Evolutionary conservation across 2,113 vertebrate species (phyloP), one percentile per base, ranked within the genome.

Genomic region (Rhegmatorhina hoffmannsi): DNA sequence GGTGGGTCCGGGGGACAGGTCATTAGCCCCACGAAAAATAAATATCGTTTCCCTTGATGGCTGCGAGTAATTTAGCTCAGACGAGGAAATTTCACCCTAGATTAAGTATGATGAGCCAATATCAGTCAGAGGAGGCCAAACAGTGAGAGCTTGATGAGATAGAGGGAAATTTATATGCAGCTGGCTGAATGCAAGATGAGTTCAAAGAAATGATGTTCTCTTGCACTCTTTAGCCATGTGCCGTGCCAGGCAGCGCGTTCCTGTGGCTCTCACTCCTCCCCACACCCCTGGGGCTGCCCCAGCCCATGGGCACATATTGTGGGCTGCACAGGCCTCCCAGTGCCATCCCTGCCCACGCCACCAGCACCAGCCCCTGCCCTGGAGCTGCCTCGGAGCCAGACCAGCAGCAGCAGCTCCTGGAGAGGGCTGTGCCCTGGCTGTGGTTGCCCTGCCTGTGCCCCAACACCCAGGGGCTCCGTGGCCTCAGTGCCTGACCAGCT

Each of bases 1-100:
- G 99, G 99, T 98, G 99, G 99, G 99, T 98, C 99, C 87, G 97
- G 97, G 98, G 99, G 99, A 99, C 99, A 99, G 99, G 99, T 99
- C 99, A 99, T 99, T 99, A 99, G 99, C 99, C 98, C 99, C 98
- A 98, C 99, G 98, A 99, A 99, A 99, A 99, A 99, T 99, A 99
- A 99, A 99, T 99, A 99, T 99, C 99, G 98, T 98, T 98, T 99
- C 98, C 99, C 98, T 98, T 99, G 99, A 99, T 99, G 99, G 99
- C 99, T 99, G 99, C 98, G 97, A 99, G 99, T 99, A 99, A 99
- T 99, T 99, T 99, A 99, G 99, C 99, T 99, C 98, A 98, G 99
- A 99, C 98, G 98, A 98, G 99, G 98, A 99, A 99, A 99, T 99
- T 99, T 99, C 99, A 99, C 98, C 99, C 98, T 99, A 99, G 99